Evolutionary conservation across 2,113 vertebrate species (phyloP).

Genomic region (Oxyruncus cristatus): DNA sequence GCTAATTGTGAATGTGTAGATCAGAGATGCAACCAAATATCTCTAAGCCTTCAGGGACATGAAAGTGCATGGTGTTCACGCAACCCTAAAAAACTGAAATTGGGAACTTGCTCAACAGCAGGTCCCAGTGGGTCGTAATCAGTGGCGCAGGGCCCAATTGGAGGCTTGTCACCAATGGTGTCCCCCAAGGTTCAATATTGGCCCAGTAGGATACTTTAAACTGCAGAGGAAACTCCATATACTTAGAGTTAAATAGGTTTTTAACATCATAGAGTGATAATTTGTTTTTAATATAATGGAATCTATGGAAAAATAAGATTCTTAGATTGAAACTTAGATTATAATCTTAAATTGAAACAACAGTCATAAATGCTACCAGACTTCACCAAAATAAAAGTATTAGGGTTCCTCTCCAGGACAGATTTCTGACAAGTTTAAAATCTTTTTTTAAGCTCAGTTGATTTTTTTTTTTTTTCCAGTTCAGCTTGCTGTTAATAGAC

Average conservation of each 20-base stretch:
- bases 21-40: background rate
- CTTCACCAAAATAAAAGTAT: background rate
- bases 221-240: background rate
- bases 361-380: background rate
- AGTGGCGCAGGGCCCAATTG: too few species aligned
- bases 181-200: background rate
- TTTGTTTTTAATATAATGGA: background rate
- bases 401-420: background rate
- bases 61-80: background rate
- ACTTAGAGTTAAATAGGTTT: background rate
- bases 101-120: background rate
- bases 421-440: background rate
- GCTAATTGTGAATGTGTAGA: background rate
- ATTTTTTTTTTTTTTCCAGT: background rate
- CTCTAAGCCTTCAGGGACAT: background rate
- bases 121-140: background rate
- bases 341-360: background rate
- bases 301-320: background rate
- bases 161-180: background rate
- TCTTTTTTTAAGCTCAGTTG: background rate
- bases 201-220: background rate
- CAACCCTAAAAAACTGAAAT: background rate
- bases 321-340: background rate
- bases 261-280: background rate
- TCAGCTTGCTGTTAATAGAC: background rate